Evolutionary conservation across 2,113 vertebrate species (phyloP).

Genomic region (Apodemus sylvaticus): DNA sequence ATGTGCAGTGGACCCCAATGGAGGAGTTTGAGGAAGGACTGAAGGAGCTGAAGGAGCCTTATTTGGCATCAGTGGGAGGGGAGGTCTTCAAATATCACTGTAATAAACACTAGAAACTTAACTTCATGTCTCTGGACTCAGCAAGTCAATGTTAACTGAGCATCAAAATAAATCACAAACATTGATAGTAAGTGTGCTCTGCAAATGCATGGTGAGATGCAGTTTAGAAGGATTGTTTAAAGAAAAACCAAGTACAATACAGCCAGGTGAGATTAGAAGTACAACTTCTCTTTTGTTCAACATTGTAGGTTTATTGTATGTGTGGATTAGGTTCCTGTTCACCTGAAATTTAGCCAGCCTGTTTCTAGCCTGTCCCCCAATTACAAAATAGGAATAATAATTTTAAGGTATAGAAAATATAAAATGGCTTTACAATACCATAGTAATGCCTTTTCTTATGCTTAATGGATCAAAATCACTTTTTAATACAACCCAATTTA

Average conservation of each 20-base stretch:
- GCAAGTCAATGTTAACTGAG: background rate
- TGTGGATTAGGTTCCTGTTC: background rate
- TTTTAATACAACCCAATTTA: background rate
- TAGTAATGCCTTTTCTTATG: background rate
- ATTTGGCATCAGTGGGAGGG: no score
- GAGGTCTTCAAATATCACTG: background rate
- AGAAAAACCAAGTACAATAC: background rate
- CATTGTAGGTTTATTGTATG: background rate
- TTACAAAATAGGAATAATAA: background rate
- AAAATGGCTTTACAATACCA: background rate
- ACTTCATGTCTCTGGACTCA: conserved; percentile 21
- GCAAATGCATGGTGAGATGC: background rate
- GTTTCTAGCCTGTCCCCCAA: background rate
- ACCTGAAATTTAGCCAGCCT: background rate
- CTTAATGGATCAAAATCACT: background rate
- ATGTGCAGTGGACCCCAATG: no score
- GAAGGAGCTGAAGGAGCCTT: no score
- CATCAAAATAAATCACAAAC: background rate
- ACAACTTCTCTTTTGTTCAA: background rate
- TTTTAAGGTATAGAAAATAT: background rate
- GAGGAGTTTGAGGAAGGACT: no score
- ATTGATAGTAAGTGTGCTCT: background rate
- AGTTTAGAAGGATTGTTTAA: background rate
- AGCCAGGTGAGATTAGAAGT: background rate
- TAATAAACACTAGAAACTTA: background rate